Conservation (phyloP, 2,888 invertebrate genomes). For the Epiblema foenella region DNA sequence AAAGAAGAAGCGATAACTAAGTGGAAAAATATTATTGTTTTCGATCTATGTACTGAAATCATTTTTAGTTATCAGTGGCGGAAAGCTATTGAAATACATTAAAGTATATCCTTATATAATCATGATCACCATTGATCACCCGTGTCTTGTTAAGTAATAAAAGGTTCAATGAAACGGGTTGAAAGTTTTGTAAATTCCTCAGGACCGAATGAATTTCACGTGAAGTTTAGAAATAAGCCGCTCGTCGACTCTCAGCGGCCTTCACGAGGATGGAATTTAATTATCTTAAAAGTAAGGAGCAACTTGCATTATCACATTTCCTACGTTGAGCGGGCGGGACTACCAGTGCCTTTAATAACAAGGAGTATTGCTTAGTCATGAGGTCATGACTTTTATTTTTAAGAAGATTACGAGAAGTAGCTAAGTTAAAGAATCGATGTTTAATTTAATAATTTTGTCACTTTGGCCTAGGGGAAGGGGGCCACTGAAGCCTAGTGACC, state of each 20-base stretch:
- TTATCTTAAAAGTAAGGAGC: conserved; percentile 54
- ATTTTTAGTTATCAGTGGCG: not conserved
- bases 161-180: conserved; percentile 29
- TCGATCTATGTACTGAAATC: no score
- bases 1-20: not conserved
- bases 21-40: not conserved
- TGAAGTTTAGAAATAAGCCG: conserved; percentile 36
- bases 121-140: no score
- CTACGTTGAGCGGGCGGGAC: conserved; percentile 5
- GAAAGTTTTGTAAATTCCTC: conserved; percentile 37
- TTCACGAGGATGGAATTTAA: conserved; percentile 52
- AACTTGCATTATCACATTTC: conserved; percentile 47
- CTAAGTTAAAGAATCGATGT: not conserved
- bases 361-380: conserved; percentile 8
- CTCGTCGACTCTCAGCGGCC: conserved; percentile 43
- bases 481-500: no score
- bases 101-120: no score
- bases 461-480: no score
- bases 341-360: conserved; percentile 15
- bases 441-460: no score
- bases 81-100: not conserved
- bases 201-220: conserved; percentile 36
- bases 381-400: not conserved
- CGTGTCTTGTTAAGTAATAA: conserved; percentile 24
- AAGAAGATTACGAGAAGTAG: not conserved